phyloP scores from a whole-genome alignment of 2,113 vertebrate species.

The Tachuris rubrigastra region DNA sequence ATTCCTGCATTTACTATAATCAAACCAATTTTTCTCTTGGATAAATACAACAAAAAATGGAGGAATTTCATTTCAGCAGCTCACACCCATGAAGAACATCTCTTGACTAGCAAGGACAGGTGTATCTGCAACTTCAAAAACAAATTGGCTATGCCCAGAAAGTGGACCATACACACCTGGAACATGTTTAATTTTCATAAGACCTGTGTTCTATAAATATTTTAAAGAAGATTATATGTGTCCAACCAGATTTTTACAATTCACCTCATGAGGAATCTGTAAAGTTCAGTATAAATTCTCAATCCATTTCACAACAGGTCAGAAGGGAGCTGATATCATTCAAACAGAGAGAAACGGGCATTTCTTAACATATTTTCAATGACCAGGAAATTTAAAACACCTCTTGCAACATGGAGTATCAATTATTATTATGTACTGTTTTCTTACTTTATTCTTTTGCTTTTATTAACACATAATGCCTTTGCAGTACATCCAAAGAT shows the following conservation, averaged over 20 bases:
- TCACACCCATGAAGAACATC: slow-evolving; percentile 9
- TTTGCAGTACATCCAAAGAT: slow-evolving; percentile 46
- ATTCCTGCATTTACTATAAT: background rate
- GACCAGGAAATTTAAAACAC: slow-evolving; percentile 69
- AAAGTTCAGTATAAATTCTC: slow-evolving; percentile 55
- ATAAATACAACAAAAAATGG: background rate
- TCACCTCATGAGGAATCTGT: slow-evolving; percentile 37
- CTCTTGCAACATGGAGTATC: slow-evolving; percentile 19
- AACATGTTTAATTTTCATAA: slow-evolving; percentile 71
- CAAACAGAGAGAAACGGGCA: slow-evolving; percentile 27
- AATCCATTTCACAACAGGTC: slow-evolving; percentile 44
- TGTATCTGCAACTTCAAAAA: slow-evolving; percentile 51
- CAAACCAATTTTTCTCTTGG: background rate
- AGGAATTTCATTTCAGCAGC: slow-evolving; percentile 4
- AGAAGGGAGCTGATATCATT: slow-evolving; percentile 49
- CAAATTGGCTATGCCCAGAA: background rate
- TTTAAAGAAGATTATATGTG: slow-evolving; percentile 51
- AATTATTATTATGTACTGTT: slow-evolving; percentile 59
- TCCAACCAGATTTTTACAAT: slow-evolving; percentile 54
- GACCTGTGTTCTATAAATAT: slow-evolving; percentile 55
- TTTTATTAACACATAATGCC: slow-evolving; percentile 62
- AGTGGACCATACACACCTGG: slow-evolving; percentile 58
- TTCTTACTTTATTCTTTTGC: slow-evolving; percentile 62
- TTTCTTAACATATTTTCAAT: slow-evolving; percentile 56
- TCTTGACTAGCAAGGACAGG: slow-evolving; percentile 38